These are phyloP conservation scores for Anolis carolinensis DNA, from an alignment of 2,113 vertebrate species.

Conservation along the genomic window DNA sequence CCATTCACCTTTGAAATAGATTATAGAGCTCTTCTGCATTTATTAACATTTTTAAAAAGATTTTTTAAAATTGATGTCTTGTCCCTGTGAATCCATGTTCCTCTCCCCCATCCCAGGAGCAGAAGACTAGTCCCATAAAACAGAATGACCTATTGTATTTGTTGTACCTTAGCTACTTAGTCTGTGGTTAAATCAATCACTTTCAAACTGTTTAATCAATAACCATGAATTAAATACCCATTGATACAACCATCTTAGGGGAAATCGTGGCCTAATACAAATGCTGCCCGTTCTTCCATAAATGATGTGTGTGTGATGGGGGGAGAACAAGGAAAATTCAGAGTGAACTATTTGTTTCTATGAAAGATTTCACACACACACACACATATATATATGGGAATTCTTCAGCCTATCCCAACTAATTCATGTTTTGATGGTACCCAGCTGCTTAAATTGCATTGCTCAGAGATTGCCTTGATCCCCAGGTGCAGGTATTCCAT, in stretches of 20 bases:
- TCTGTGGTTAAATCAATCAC: slow-evolving; percentile 80
- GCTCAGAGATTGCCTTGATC: slow-evolving; percentile 66
- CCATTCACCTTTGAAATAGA: too few relatives aligned
- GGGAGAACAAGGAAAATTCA: slow-evolving; percentile 1
- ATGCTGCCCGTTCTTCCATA: slow-evolving; percentile 66
- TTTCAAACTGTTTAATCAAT: slow-evolving; percentile 74
- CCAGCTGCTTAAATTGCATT: slow-evolving; percentile 71
- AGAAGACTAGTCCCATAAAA: slow-evolving; percentile 42
- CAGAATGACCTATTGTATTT: slow-evolving; percentile 71
- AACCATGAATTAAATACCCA: slow-evolving; percentile 76
- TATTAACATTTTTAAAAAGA: too few relatives aligned
- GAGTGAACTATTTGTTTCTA: slow-evolving; percentile 51
- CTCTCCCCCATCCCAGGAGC: too few relatives aligned
- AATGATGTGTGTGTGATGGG: slow-evolving; percentile 43
- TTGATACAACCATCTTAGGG: slow-evolving; percentile 64
- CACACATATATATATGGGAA: slow-evolving; percentile 39
- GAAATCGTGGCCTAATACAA: slow-evolving; percentile 69
- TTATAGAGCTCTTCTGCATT: too few relatives aligned
- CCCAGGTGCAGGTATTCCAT: slow-evolving; percentile 75
- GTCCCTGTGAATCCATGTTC: too few relatives aligned
- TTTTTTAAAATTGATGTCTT: too few relatives aligned
- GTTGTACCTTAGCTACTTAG: slow-evolving; percentile 70
- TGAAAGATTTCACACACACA: slow-evolving; percentile 19
- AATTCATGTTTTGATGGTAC: slow-evolving; percentile 64
- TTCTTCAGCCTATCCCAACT: slow-evolving; percentile 46